Evolutionary conservation across 1,140 invertebrate genomes (phyloP).

Genomic region (Polypedilum pembai): DNA sequence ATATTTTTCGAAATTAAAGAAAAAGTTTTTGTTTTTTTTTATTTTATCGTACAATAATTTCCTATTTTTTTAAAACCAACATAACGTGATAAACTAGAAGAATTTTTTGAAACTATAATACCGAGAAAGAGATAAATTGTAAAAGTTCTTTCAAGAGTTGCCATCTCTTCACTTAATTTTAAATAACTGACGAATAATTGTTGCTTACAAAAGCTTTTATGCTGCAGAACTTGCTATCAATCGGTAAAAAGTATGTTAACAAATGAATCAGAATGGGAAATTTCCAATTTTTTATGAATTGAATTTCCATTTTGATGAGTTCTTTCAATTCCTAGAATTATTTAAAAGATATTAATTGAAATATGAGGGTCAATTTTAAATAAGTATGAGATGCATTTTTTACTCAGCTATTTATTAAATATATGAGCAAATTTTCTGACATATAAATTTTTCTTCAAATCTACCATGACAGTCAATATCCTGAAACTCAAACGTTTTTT

Average conservation of each 20-base stretch:
- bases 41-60: slow-evolving; percentile 13
- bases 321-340: not conserved
- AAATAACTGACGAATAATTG: not conserved
- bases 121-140: not conserved
- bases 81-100: not conserved
- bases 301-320: not conserved
- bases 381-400: not conserved
- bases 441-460: slow-evolving; percentile 22
- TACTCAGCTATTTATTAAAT: not conserved
- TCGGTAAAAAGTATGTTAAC: not conserved
- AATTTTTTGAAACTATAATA: not conserved
- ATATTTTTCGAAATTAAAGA: not conserved
- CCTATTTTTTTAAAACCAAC: not conserved
- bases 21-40: not conserved
- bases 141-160: not conserved
- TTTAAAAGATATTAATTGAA: not conserved
- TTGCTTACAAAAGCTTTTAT: not conserved
- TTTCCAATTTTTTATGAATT: slow-evolving; percentile 6
- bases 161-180: not conserved
- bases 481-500: not conserved
- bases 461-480: slow-evolving; percentile 16
- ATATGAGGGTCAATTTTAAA: not conserved
- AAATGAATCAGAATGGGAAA: not conserved
- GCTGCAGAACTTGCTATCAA: not conserved
- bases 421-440: not conserved